Evolutionary conservation across 2,888 invertebrate species (phyloP), one percentile per base, ranked within the genome.

Genomic region (Hirtodrosophila alboralis): DNA sequence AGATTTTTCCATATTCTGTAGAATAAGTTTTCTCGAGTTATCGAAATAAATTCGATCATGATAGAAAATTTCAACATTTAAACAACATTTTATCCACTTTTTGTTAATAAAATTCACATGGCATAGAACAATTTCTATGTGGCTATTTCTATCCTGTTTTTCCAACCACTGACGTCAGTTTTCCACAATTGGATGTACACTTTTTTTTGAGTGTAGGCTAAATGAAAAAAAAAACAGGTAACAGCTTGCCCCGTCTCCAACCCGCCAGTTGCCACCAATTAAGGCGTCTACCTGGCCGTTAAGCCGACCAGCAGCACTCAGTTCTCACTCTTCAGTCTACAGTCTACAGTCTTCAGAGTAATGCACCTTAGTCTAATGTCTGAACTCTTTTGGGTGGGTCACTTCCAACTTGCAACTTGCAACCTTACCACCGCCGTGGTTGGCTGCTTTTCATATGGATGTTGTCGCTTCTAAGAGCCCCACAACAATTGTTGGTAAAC

Each of bases 371-470:
- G n/a, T n/a, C n/a, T n/a, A 40, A 47, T 37, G 48, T 43, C 58
- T 75, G 75, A 79, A 78, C 79, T 73, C 69, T 69, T 53, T 67
- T 75, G 84, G 86, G 77, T 71, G 80, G 81, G 81, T 86, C 84
- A 80, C 61, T 64, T 58, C 54, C 62, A 69, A 27, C 63, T 53
- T 21, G 18, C 18, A 7, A 23, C 23, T 28, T 37, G 27, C 61
- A 67, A 38, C 30, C 48, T 31, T 41, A 36, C 31, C 44, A 30
- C 47, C 51, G 67, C 63, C 64, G 54, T 77, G 80, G 47, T 76
- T 56, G 64, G 77, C 54, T 86, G 81, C 68, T 33, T 73, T 62
- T 62, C 58, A 28, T 70, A 51, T 68, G 43, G 40, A 56, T 31
- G 36, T 59, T 65, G 49, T 64, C 8, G 47, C 41, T 48, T 14